These are phyloP conservation scores for Brachyptera putata DNA, from an alignment of 2,888 invertebrate genomes.

Conservation along the genomic window DNA sequence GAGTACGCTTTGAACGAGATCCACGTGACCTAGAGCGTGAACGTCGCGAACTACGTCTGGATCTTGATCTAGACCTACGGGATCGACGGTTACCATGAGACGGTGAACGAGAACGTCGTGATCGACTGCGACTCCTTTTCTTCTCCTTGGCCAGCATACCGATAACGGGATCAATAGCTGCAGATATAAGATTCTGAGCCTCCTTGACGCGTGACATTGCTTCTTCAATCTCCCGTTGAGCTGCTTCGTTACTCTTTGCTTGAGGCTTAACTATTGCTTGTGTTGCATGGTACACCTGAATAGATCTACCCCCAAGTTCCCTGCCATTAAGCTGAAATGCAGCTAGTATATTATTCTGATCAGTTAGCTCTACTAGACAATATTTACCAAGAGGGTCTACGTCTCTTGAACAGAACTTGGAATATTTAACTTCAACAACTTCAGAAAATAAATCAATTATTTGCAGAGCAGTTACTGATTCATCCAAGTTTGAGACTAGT, in stretches of 20 bases:
- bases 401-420: constrained; percentile 84
- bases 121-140: constrained; percentile 62
- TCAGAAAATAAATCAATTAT: constrained; percentile 82
- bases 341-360: constrained; percentile 81
- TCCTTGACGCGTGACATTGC: constrained; percentile 96
- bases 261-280: constrained; percentile 90
- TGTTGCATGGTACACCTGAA: constrained; percentile 82
- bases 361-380: constrained; percentile 89
- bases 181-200: constrained; percentile 90
- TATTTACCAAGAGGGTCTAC: constrained; percentile 65
- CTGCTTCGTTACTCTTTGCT: constrained; percentile 92
- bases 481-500: constrained; percentile 75
- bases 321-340: constrained; percentile 82
- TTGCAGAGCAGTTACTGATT: constrained; percentile 68
- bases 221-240: constrained; percentile 92
- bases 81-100: constrained; percentile 38
- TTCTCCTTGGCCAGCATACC: constrained; percentile 77
- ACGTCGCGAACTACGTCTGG: constrained; percentile 31
- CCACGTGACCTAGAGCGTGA: constrained; percentile 42
- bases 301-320: constrained; percentile 63
- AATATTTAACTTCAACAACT: constrained; percentile 92
- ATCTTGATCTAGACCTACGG: constrained; percentile 36
- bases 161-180: constrained; percentile 88
- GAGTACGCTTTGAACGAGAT: constrained; percentile 56
- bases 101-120: constrained; percentile 48